phyloP scores from a whole-genome alignment of 2,797 vertebrate species.

The Anisognathus igniventris region DNA sequence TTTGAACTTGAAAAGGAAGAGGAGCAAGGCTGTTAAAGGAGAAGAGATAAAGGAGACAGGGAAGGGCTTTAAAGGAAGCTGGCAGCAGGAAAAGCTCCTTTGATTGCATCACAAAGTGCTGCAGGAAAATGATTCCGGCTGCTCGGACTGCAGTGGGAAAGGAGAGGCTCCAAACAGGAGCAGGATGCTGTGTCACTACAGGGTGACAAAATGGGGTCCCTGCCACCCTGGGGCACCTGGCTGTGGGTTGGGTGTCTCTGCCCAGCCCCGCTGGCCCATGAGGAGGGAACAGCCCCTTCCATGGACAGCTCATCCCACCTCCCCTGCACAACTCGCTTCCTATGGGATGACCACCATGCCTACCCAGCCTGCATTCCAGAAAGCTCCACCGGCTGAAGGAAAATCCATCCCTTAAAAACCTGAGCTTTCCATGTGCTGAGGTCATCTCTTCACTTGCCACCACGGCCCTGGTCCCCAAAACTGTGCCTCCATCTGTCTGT shows the following conservation, averaged over 20 bases:
- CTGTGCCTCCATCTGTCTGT: neutral
- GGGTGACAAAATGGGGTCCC: accelerated
- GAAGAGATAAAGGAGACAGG: constrained; percentile 14
- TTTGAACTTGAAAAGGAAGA: neutral
- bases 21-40: neutral
- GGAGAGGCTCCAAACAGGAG: neutral
- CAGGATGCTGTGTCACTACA: neutral
- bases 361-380: neutral
- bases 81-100: neutral
- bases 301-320: neutral
- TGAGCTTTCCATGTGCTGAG: accelerated
- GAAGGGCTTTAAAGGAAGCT: neutral
- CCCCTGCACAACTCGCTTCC: accelerated
- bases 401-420: neutral
- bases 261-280: neutral
- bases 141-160: neutral
- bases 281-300: neutral
- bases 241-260: neutral
- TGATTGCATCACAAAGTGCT: neutral
- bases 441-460: neutral
- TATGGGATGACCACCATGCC: accelerated
- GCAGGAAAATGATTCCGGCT: neutral
- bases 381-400: neutral
- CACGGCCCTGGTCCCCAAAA: accelerated
- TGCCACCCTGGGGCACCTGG: neutral